Evolutionary conservation across 2,113 vertebrate genomes (phyloP).

Genomic region (Fregetta grallaria): DNA sequence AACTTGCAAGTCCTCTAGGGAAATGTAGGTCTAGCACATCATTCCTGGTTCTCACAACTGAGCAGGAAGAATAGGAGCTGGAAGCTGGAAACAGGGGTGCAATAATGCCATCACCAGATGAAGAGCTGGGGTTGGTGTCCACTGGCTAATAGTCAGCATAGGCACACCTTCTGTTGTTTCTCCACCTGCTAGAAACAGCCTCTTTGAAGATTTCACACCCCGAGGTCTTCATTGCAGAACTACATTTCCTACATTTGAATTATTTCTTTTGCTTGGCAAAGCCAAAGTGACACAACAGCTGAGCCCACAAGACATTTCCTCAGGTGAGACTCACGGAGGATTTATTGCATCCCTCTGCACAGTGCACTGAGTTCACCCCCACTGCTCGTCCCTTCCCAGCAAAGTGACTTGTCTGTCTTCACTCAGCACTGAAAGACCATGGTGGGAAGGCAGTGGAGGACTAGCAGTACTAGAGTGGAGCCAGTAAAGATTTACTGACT

Average conservation of each 20-base stretch:
- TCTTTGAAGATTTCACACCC: not conserved
- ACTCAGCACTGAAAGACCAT: not conserved
- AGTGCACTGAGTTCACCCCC: not conserved
- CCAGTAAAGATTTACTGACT: not conserved
- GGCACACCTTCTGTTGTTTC: not conserved
- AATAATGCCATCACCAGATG: not conserved
- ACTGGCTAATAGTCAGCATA: not conserved
- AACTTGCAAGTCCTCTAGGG: not conserved
- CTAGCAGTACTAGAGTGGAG: not conserved
- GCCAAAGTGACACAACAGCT: not conserved
- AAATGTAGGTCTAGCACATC: not conserved
- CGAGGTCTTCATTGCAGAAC: not conserved
- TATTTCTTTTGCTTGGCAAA: not conserved
- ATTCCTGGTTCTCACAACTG: not conserved
- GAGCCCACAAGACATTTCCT: not conserved
- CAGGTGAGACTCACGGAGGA: not conserved
- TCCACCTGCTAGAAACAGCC: not conserved
- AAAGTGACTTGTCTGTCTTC: not conserved
- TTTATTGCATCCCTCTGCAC: not conserved
- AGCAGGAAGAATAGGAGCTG: not conserved
- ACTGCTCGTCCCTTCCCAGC: not conserved
- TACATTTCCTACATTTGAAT: not conserved
- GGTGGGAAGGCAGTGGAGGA: not conserved
- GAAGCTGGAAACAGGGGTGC: not conserved
- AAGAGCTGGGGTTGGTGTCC: fast-evolving